Percentiles rank a stretch among this genome's conserved stretches.
These are phyloP conservation scores for Alitta virens DNA, from an alignment of 2,888 invertebrate genomes.

Conservation along the genomic window DNA sequence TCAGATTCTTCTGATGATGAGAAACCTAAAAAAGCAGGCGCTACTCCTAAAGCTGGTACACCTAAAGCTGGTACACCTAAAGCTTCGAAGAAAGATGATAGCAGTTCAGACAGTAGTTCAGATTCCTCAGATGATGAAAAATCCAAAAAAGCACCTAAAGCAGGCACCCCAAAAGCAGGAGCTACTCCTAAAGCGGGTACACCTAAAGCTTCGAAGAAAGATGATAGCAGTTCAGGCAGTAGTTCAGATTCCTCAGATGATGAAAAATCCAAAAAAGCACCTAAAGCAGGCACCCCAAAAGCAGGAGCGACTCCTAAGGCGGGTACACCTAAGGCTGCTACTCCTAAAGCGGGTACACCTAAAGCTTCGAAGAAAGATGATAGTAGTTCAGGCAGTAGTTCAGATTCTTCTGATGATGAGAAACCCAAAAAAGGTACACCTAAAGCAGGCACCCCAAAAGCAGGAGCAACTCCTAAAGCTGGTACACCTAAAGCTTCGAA, in stretches of 20 bases:
- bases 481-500: no score
- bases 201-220: conserved; percentile 2
- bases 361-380: no score
- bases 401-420: no score
- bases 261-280: no score
- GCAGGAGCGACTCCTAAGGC: no score
- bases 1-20: conserved; percentile 9
- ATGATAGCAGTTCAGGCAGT: neutral
- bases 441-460: no score
- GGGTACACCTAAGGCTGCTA: no score
- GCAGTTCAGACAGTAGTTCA: conserved; percentile 4
- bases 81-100: neutral
- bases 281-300: no score
- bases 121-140: conserved; percentile 7
- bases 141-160: conserved; percentile 2
- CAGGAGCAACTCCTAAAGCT: no score
- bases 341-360: no score
- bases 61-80: neutral
- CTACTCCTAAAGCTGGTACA: neutral
- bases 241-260: conserved; percentile 9
- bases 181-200: neutral
- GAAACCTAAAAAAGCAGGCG: neutral
- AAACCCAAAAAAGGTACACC: no score
- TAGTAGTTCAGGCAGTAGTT: no score
- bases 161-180: neutral